A percentile compares a stretch with the other conserved stretches of the same genome.
Conservation (phyloP, 2,888 invertebrate genomes). For the Aethes cnicana region DNA sequence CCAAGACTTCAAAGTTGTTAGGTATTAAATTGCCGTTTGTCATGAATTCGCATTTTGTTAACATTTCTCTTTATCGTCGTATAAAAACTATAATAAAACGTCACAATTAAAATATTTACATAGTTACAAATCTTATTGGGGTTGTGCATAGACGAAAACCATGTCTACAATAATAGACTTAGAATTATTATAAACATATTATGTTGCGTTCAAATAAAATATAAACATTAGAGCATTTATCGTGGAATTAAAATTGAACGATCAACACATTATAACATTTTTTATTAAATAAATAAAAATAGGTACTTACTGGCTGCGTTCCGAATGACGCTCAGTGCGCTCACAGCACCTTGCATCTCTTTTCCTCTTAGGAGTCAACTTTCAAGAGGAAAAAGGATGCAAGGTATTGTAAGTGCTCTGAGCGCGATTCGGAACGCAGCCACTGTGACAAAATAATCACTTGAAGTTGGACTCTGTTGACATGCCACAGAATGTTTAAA, state of each 20-base stretch:
- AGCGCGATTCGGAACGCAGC: too few relatives aligned
- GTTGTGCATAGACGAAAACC: slow-evolving; percentile 39
- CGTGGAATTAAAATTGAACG: slow-evolving; percentile 37
- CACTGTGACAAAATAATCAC: too few relatives aligned
- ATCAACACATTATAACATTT: slow-evolving; percentile 21
- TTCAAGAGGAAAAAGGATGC: too few relatives aligned
- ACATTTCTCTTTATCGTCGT: slow-evolving; percentile 42
- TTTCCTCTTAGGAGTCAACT: too few relatives aligned
- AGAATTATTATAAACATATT: not conserved
- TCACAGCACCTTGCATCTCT: too few relatives aligned
- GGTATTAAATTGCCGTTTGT: not conserved
- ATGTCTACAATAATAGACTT: slow-evolving; percentile 36
- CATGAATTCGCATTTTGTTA: not conserved
- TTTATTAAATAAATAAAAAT: slow-evolving; percentile 17
- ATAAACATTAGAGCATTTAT: slow-evolving; percentile 38
- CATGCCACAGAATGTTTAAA: too few relatives aligned
- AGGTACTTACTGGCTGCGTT: not conserved
- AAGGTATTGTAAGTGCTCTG: too few relatives aligned
- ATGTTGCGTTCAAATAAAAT: slow-evolving; percentile 45
- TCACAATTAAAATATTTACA: slow-evolving; percentile 65
- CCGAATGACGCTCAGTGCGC: too few relatives aligned
- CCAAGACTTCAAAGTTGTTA: too few relatives aligned
- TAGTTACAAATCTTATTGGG: slow-evolving; percentile 54
- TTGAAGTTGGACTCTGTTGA: too few relatives aligned
- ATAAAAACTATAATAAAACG: slow-evolving; percentile 60